Evolutionary conservation across 2,113 vertebrate species (phyloP), one percentile per base, ranked within the genome.

Genomic region (Geothlypis trichas): DNA sequence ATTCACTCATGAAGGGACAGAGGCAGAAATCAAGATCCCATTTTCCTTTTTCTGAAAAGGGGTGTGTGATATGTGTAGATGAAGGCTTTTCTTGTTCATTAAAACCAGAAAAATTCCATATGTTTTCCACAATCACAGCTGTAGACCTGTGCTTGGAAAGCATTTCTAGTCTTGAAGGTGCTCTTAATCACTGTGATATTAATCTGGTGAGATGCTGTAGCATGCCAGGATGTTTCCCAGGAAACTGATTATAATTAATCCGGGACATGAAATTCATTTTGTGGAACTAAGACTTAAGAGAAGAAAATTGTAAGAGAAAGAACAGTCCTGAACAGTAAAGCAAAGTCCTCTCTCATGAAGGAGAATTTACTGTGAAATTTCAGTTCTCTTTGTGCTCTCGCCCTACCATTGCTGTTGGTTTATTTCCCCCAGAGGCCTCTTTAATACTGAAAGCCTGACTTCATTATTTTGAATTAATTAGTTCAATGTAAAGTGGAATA

Each of bases 401-500:
- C 18, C 7, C 15, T 87, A 37, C 74, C 71, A 35, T 27, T 87
- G 51, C 67, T 93, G 65, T 82, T 94, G 72, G 42, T 69, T 95
- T 78, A 51, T 85, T 89, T 95, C 72, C 42, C 61, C 47, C 82
- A 84, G 52, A 67, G 59, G 61, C n/a, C 81, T 95, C 67, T 93
- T 87, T 67, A 73, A 68, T 91, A 78, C 61, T 62, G 68, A 78
- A 94, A 95, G 66, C 33, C 19, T 46, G 54, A 89, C 67, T 91
- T 95, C 35, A 83, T 84, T 94, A 46, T 88, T 65, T 76, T 81
- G 59, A 79, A 63, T 95, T 93, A 93, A 95, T 96, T 92, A 95
- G 63, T 92, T 89, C 79, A 93, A 6, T 79, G 74, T 89, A 41
- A 86, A 81, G 57, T 9, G 2, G 24, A 59, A 54, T 44, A 66